Evolutionary conservation across 92 coral and sea anemone species (phyloP).

Genomic region (Virgularia gustaviana): DNA sequence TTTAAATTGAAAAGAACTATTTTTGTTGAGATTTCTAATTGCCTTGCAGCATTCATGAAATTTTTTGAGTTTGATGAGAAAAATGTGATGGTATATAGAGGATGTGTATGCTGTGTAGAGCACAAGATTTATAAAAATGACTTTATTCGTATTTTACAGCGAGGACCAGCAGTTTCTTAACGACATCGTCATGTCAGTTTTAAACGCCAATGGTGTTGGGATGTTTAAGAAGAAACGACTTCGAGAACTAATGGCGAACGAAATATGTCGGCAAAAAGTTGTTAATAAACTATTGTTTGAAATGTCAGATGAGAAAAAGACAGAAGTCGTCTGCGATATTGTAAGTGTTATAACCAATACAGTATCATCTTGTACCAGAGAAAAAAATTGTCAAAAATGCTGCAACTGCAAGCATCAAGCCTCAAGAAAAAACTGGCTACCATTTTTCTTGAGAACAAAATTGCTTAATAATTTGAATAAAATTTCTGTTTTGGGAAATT

Average conservation of each 20-base stretch:
- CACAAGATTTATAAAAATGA: neutral
- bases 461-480: too few species aligned
- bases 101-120: neutral
- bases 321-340: conserved; percentile 83
- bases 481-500: too few species aligned
- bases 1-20: neutral
- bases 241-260: conserved; percentile 79
- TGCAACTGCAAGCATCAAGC: too few species aligned
- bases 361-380: neutral
- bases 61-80: too few species aligned
- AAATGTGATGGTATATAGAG: neutral
- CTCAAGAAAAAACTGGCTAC: too few species aligned
- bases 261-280: conserved; percentile 70
- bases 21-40: neutral
- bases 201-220: conserved; percentile 92
- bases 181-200: conserved; percentile 69
- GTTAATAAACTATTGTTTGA: conserved; percentile 71
- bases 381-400: neutral
- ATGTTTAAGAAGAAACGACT: conserved; percentile 79
- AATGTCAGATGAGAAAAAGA: conserved; percentile 76
- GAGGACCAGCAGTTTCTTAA: conserved; percentile 93
- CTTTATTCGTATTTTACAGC: conserved; percentile 34
- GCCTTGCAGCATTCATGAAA: neutral
- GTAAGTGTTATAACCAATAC: conserved; percentile 36
- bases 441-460: too few species aligned